A percentile compares a stretch with the other conserved stretches of the same genome.
phyloP scores from a whole-genome alignment of 2,797 vertebrate species.

The Odontamblyopus lacepedii region DNA sequence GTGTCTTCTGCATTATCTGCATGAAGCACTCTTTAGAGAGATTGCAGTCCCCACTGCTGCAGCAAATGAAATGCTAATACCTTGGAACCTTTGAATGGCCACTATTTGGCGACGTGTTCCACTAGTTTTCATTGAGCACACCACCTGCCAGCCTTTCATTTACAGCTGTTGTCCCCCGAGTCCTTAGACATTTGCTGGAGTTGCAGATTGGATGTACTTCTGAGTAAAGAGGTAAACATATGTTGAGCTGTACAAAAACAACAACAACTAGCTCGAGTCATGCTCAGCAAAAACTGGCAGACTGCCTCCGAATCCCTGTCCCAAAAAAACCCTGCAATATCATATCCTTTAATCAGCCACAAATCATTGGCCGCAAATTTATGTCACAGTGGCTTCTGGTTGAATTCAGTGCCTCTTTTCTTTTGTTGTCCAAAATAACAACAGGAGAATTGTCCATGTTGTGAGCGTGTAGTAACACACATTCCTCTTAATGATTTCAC shows the following conservation, averaged over 20 bases:
- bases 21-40: slow-evolving; percentile 16
- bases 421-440: slow-evolving; percentile 43
- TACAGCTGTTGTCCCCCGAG: slow-evolving; percentile 70
- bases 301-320: slow-evolving; percentile 17
- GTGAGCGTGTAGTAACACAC: slow-evolving; percentile 22
- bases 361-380: slow-evolving; percentile 49
- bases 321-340: slow-evolving; percentile 21
- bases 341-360: slow-evolving; percentile 46
- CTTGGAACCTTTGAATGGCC: slow-evolving; percentile 55
- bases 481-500: slow-evolving; percentile 20
- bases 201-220: slow-evolving; percentile 70
- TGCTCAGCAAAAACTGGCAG: slow-evolving; percentile 43
- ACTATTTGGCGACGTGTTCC: slow-evolving; percentile 56
- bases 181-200: slow-evolving; percentile 56
- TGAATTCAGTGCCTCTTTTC: slow-evolving; percentile 37
- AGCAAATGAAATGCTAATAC: slow-evolving; percentile 50
- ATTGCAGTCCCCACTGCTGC: slow-evolving; percentile 22
- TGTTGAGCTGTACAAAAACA: slow-evolving; percentile 65
- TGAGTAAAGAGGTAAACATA: slow-evolving; percentile 69
- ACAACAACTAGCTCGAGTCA: slow-evolving; percentile 39
- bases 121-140: slow-evolving; percentile 62
- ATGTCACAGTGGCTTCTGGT: slow-evolving; percentile 35
- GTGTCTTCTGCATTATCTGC: slow-evolving; percentile 6
- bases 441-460: slow-evolving; percentile 32
- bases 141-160: slow-evolving; percentile 70